Percentiles rank a stretch among this genome's conserved stretches.
These are phyloP conservation scores for Pogonomyrmex barbatus DNA, from an alignment of 1,140 invertebrate genomes.

Conservation along the genomic window DNA sequence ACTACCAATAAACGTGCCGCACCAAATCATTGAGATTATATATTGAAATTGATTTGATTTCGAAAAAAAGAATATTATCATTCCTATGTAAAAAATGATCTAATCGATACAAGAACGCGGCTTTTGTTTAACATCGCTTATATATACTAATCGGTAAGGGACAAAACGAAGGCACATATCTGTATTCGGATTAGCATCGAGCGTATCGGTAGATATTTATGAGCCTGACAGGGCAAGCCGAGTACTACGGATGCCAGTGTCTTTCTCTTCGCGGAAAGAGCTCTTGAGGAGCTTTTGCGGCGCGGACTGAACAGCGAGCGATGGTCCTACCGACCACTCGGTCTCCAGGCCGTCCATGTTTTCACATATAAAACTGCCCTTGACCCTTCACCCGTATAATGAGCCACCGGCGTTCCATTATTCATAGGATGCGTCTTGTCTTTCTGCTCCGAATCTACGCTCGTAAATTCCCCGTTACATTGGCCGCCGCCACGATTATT, in stretches of 20 bases:
- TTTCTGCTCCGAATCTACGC: slow-evolving; percentile 80
- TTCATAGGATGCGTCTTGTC: slow-evolving; percentile 83
- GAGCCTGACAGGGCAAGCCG: slow-evolving; percentile 71
- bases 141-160: slow-evolving; percentile 72
- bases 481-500: slow-evolving; percentile 70
- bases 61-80: neutral
- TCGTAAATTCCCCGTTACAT: slow-evolving; percentile 79
- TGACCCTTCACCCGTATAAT: slow-evolving; percentile 84
- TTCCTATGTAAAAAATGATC: neutral
- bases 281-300: slow-evolving; percentile 63
- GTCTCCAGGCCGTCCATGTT: slow-evolving; percentile 69
- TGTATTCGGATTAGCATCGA: slow-evolving; percentile 84
- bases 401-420: slow-evolving; percentile 82
- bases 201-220: slow-evolving; percentile 76
- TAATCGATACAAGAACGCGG: slow-evolving; percentile 30
- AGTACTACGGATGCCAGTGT: slow-evolving; percentile 59
- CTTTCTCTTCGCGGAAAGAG: slow-evolving; percentile 51
- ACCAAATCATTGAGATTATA: neutral
- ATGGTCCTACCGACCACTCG: slow-evolving; percentile 59
- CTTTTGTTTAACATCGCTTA: slow-evolving; percentile 77
- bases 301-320: slow-evolving; percentile 61
- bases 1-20: neutral
- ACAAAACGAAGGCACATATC: slow-evolving; percentile 77
- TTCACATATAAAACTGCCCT: slow-evolving; percentile 82
- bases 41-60: neutral